Evolutionary conservation across 1,140 invertebrate genomes (phyloP), one percentile per base, ranked within the genome.

Genomic region (Acyrthosiphon pisum): DNA sequence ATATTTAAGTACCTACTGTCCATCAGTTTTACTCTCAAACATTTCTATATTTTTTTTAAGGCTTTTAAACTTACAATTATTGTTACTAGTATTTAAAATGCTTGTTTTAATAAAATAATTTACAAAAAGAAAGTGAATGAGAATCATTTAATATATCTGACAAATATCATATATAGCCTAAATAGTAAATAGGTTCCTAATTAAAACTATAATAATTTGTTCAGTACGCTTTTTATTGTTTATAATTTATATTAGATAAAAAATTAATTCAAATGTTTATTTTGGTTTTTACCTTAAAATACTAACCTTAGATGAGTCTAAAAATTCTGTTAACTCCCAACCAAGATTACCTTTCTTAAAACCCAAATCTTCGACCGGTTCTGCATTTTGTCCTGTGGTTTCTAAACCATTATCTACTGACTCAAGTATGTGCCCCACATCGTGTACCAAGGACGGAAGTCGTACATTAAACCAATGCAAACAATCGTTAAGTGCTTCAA

Each of bases 281-380:
- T 93, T 93, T 83, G 81, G 53, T 90, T 68, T 92, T 50, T 83
- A 93, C 91, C 91, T 93, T 93, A 92, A 92, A 76, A 56, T 50
- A 93, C 81, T 93, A 93, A 93, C 91, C 23, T 23, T 93, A 93
- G 91, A 93, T 37, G 76, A 84, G 23, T 86, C 46, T 56, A 93
- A 83, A 93, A 50, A 30, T 56, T 83, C 48, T 84, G 11, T 84
- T 83, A 84, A 93, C 20, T 53, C 91, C 48, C 76, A 93, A 86
- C 91, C 91, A 37, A 35, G 91, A 93, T 93, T 84, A 93, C 91
- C 91, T 86, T 93, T 84, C 81, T 56, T 84, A 30, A 93, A 86
- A 86, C 91, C 91, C 0, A 93, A 93, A 86, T n/a, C 48, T 50
- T 53, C 91, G 81, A 84, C 91, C 35, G 91, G 91, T 93, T 93